Conservation (phyloP, 1,140 invertebrate species). For the Drosophila saltans region DNA sequence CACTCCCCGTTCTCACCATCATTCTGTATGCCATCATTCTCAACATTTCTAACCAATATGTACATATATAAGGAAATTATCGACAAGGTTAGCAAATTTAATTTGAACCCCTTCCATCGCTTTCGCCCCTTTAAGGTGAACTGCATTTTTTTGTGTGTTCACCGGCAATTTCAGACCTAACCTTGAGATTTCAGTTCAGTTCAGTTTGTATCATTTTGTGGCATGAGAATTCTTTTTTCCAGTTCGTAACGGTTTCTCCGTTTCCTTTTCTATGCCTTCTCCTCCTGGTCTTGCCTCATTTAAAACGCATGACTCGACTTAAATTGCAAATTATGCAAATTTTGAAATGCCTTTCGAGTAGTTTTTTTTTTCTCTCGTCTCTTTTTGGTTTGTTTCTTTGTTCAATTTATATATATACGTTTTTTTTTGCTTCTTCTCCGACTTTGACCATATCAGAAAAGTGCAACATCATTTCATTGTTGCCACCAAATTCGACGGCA, state of each 20-base stretch:
- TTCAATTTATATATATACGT: not conserved
- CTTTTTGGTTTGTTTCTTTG: conserved; percentile 1
- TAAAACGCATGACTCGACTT: conserved; percentile 61
- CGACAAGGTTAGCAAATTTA: conserved; percentile 46
- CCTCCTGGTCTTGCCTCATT: conserved; percentile 35
- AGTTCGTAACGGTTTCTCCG: conserved; percentile 17
- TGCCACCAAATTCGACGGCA: conserved; percentile 4
- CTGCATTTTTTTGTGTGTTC: conserved; percentile 34
- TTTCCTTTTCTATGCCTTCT: conserved; percentile 14
- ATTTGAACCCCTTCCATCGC: conserved; percentile 29
- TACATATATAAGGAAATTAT: conserved; percentile 43
- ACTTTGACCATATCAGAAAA: conserved; percentile 39
- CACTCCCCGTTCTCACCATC: not conserved
- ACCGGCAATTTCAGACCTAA: conserved; percentile 33
- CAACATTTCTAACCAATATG: conserved; percentile 11
- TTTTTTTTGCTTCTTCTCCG: not conserved
- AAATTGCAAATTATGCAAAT: conserved; percentile 66
- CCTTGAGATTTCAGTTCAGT: conserved; percentile 32
- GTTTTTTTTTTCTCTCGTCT: conserved; percentile 2
- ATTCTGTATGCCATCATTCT: not conserved
- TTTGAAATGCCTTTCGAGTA: conserved; percentile 27
- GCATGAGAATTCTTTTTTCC: conserved; percentile 42
- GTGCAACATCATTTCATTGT: conserved; percentile 60
- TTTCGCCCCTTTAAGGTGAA: conserved; percentile 38
- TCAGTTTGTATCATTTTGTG: conserved; percentile 20